phyloP scores from a whole-genome alignment of 2,797 vertebrate species.

The Eulemur rubriventer region DNA sequence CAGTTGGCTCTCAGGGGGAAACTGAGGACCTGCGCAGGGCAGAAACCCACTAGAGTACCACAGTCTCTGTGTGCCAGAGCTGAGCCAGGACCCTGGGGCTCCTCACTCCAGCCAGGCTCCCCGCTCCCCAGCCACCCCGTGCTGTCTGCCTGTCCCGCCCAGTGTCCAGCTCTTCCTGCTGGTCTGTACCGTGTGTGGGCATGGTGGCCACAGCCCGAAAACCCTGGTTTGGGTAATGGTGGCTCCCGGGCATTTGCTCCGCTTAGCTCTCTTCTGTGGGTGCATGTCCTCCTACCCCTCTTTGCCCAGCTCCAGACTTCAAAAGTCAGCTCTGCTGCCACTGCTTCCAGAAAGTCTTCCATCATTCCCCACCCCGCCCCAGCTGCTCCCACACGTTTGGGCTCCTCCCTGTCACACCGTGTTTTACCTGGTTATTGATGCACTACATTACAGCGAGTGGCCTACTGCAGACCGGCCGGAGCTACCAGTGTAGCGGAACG shows the following conservation, averaged over 20 bases:
- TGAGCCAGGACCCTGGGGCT: not conserved
- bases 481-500: not conserved
- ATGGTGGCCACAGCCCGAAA: not conserved
- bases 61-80: not conserved
- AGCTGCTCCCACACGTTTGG: not conserved
- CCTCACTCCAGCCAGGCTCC: not conserved
- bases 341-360: not conserved
- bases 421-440: not conserved
- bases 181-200: not conserved
- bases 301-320: not conserved
- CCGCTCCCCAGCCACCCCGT: not conserved
- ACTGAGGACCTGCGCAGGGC: not conserved
- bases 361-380: not conserved
- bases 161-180: not conserved
- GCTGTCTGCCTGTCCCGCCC: not conserved
- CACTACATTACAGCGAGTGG: not conserved
- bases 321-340: not conserved
- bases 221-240: not conserved
- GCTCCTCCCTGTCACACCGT: not conserved
- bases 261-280: not conserved
- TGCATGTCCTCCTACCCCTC: not conserved
- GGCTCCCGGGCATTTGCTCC: not conserved
- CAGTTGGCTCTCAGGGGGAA: not conserved
- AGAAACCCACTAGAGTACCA: not conserved
- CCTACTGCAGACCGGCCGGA: not conserved